Base-by-base conservation (phyloP, 2,797 vertebrate genomes). In the Hippocampus kuda region DNA sequence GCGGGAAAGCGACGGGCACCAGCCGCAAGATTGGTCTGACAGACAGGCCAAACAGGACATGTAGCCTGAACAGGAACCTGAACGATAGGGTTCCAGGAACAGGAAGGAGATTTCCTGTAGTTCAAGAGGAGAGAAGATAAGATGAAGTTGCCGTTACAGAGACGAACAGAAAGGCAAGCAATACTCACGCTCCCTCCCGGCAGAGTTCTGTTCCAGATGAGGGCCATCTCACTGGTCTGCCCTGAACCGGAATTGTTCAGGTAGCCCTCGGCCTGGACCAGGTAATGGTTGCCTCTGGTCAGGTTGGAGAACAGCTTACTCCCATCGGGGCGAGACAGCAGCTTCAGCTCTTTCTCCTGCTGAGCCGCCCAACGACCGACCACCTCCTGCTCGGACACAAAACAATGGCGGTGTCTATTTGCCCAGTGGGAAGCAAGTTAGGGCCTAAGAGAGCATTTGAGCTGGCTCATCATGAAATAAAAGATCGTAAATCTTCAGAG, bases 101-200 rank as follows among this genome's bases (percentile, higher is more conserved):
- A 97, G 89, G 87, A 95, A 96, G 49, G 94, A 95, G 82, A 97
- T 96, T 88, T 95, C 94, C 95, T 95, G 63, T 0, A 74, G 65
- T 70, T 66, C 10, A 27, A 42, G n/a, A 59, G 34, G 51, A 22
- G 46, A 54, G 18, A 67, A 8, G 15, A 13, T 10, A 1, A n/a
- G 22, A 16, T 9, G 10, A 41, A 7, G 22, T 71, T 61, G 48
- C 66, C 8, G 15, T 48, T 48, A 10, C 3, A 2, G 27, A 27
- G 46, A 53, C 22, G 4, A 49, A 66, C 10, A 38, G 65, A 13
- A 49, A 67, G 46, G 22, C 11, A 77, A 73, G 69, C 13, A 72
- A 51, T 20, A 92, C 95, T 95, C 81, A 97, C 95, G 10, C 93
- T 95, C 71, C 93, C 93, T 1, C 92, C 93, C 0, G 91, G 90